Evolutionary conservation across 1,140 invertebrate species (phyloP), one percentile per base, ranked within the genome.

Genomic region (Drosophila ercepeae): DNA sequence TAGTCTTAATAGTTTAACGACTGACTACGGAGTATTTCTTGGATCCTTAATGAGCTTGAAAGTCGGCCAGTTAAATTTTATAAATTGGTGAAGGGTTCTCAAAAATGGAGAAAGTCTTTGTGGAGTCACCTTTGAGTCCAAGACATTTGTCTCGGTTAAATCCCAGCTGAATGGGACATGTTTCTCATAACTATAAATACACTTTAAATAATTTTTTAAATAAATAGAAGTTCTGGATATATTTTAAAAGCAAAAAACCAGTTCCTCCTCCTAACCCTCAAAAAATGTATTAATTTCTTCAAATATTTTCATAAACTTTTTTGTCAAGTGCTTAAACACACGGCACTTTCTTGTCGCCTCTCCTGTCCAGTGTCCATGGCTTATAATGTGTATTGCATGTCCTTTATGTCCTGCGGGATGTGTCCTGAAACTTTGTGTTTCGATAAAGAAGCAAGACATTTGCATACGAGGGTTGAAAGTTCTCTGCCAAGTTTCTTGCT

Each of bases 1-100:
- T 88, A 89, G 82, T 88, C 75, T 88, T 88, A 88, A 88, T 88
- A 78, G 82, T 75, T 71, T 75, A 82, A 78, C 68, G 77, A 88
- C 74, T 52, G 48, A 88, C 61, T 73, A 57, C 53, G 53, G 18
- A 42, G 4, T 16, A 16, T 14, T 42, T 18, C 39, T 39, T 58
- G 55, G 34, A 21, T 55, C 45, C 60, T 65, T 88, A 86, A 86
- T 86, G 82, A 79, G 79, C 73, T 54, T 41, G 54, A 42, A 60
- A 58, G 54, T 63, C 52, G 74, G 48, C 48, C 75, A 71, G 71
- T 86, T 76, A 70, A 59, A 84, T 81, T 76, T 69, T 76, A 84
- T 86, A 73, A 84, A 84, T 84, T 86, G 54, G 71, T 39, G 42
- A 53, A 19, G 25, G 45, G 14, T 32, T 32, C 27, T 6, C 14